Evolutionary conservation across 2,797 vertebrate species (phyloP), one percentile per base, ranked within the genome.

Genomic region (Hirundo rustica): DNA sequence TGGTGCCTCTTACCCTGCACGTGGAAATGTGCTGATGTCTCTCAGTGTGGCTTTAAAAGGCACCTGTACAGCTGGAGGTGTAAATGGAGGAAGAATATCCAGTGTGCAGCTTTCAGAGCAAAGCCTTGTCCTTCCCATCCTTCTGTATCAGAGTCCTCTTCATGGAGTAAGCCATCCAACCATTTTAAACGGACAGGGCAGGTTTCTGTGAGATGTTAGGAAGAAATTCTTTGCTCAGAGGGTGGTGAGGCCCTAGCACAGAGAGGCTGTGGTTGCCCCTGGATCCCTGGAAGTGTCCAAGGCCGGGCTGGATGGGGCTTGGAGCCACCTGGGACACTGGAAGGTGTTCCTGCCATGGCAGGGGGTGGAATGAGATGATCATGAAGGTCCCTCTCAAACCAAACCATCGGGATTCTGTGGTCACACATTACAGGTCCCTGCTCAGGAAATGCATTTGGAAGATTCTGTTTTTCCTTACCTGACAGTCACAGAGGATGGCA

Each of bases 281-380:
- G 64, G 0, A 40, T 47, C 38, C n/a, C 38, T 71, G 38, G 6
- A 4, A 53, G 10, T 53, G 25, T 5, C 1, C 25, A 1, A 65
- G 45, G 10, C 25, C n/a, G 11, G 65, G 17, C 0, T 83, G 57
- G 11, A 22, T 0, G 0, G 3, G 29, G 20, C 17, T 40, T 47
- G 45, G 58, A 58, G n/a, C 29, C 18, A 0, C 3, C 25, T 47
- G 38, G 45, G 12, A 0, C 0, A 3, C n/a, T 32, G 3, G 58
- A 5, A 53, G 25, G 2, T 64, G 44, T 57, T 11, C 36, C 44
- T 83, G 44, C 18, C 11, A 6, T 38, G 38, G 20, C 21, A 74
- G 18, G 8, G 44, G 3, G 0, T 45, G 42, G 27, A 5, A 55
- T 3, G 2, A 10, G 53, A 51, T 45, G 19, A 1, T 3, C 10